A percentile compares a stretch with the other conserved stretches of the same genome.
Conservation (phyloP, 2,888 invertebrate species). For the Stegana nigrithorax region DNA sequence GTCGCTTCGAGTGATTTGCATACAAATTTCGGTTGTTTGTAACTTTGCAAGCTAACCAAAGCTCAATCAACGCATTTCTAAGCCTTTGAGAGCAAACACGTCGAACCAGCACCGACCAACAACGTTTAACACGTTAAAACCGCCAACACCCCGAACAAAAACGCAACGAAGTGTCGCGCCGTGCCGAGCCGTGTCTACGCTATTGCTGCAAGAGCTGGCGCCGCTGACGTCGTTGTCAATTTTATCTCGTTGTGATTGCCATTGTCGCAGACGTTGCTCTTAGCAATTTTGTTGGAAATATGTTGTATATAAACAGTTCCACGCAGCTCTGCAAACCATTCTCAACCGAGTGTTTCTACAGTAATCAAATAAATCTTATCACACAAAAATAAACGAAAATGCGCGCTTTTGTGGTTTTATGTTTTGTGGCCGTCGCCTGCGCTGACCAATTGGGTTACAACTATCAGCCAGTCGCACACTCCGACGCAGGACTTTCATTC, state of each 20-base stretch:
- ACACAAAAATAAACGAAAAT: slow-evolving; percentile 47
- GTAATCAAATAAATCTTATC: background rate
- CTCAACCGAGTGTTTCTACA: slow-evolving; percentile 44
- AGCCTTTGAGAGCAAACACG: background rate
- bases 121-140: background rate
- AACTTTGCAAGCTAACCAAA: slow-evolving; percentile 25
- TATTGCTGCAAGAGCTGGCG: background rate
- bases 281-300: slow-evolving; percentile 47
- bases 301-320: slow-evolving; percentile 48
- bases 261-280: background rate
- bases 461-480: slow-evolving; percentile 56
- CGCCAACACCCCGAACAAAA: background rate
- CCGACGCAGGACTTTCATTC: slow-evolving; percentile 52
- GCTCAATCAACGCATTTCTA: background rate
- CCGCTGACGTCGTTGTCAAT: background rate
- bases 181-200: background rate
- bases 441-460: slow-evolving; percentile 62
- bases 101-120: background rate
- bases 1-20: slow-evolving; percentile 42
- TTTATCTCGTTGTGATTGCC: no score
- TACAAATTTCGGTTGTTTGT: slow-evolving; percentile 50
- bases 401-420: slow-evolving; percentile 54
- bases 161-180: no score
- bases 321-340: slow-evolving; percentile 44
- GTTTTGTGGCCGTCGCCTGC: slow-evolving; percentile 52